Base-by-base conservation (phyloP, 2,888 invertebrate species). In the Formica aserva region DNA sequence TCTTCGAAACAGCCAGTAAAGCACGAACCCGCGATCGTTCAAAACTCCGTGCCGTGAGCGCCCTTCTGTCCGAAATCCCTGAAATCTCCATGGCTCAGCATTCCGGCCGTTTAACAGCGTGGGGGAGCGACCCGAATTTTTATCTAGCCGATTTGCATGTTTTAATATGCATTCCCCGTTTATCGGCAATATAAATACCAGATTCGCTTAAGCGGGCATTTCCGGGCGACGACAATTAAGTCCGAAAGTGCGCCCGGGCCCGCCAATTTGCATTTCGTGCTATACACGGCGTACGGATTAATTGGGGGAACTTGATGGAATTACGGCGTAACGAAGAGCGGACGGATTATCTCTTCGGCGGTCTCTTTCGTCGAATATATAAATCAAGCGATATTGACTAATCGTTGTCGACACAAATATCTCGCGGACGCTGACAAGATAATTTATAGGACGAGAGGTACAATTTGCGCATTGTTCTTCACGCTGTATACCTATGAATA, bases 151-250 rank as follows among this genome's bases (percentile, higher is more conserved):
- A 91, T 91, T 91, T 92, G 87, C 90, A 91, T 90, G 87, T 89
- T 91, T 92, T 89, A 90, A 90, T 90, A 92, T 90, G 90, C 89
- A 90, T 90, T 88, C 86, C 78, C 84, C 88, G 86, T 91, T 91
- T 89, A 90, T 91, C 90, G 88, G 76, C 87, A 85, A 91, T 91
- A 91, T 91, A 91, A 92, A 92, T 90, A 91, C 88, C 86, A 85
- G 90, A 90, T 88, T 91, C 90, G 88, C 88, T 87, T 85, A 87
- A 86, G 85, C 86, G 87, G 85, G 81, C 85, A 88, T 88, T 90
- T 88, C 81, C 86, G 82, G 84, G 84, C 80, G 87, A 84, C 82
- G 88, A 88, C 89, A 89, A 91, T 91, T 90, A 92, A 91, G 86
- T 85, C 87, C 74, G 85, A 87, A 89, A 89, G 87, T 88, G 88